These are phyloP conservation scores for Mola mola DNA, from an alignment of 2,113 vertebrate species.

Conservation along the genomic window DNA sequence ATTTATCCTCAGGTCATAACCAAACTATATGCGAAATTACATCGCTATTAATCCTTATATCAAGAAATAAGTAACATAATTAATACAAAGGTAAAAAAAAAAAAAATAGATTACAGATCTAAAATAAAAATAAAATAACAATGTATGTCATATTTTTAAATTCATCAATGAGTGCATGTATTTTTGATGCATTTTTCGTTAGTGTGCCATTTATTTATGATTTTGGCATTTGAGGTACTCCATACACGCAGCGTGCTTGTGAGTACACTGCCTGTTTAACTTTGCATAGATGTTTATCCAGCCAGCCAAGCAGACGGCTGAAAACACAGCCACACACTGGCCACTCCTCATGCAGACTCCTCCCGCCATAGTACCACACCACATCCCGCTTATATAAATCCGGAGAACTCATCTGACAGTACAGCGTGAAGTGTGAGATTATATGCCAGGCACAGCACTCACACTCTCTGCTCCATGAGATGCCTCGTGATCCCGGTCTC, in stretches of 20 bases:
- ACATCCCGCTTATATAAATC: slow-evolving; percentile 60
- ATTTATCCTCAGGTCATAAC: too few species aligned
- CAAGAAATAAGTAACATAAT: too few species aligned
- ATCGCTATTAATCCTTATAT: too few species aligned
- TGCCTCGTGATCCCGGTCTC: slow-evolving; percentile 38
- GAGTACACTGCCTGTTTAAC: slow-evolving; percentile 61
- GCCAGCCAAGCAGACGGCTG: slow-evolving; percentile 44
- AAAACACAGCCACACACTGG: slow-evolving; percentile 24
- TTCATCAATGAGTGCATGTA: too few species aligned
- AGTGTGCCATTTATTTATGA: too few species aligned
- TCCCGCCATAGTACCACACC: slow-evolving; percentile 41
- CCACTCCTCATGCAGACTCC: slow-evolving; percentile 35
- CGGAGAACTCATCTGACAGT: slow-evolving; percentile 52
- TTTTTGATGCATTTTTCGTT: too few species aligned
- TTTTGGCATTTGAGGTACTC: too few species aligned
- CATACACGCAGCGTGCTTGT: slow-evolving; percentile 16
- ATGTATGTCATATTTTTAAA: too few species aligned
- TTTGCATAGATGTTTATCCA: slow-evolving; percentile 42
- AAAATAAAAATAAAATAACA: too few species aligned
- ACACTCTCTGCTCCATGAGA: slow-evolving; percentile 14
- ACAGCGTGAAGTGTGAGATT: slow-evolving; percentile 66
- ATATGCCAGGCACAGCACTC: slow-evolving; percentile 43
- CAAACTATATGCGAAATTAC: too few species aligned
- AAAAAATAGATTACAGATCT: too few species aligned
- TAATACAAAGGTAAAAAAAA: too few species aligned